phyloP scores from a whole-genome alignment of 2,888 invertebrate genomes.

The Daptonema setosum region DNA sequence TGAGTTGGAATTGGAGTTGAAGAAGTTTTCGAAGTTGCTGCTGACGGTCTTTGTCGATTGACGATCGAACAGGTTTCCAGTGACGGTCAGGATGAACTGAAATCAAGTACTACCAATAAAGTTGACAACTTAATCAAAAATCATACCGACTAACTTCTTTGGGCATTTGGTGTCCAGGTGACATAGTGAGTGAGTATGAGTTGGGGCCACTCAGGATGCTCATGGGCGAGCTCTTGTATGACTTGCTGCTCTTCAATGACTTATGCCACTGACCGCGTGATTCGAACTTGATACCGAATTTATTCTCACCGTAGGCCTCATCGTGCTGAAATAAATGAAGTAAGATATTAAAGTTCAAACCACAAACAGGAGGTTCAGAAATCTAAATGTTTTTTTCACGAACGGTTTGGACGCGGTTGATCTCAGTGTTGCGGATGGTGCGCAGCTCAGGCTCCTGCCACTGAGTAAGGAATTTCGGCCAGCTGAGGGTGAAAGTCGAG shows the following conservation, averaged over 20 bases:
- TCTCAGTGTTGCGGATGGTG: slow-evolving; percentile 12
- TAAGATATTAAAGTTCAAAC: background rate
- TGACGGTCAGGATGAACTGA: slow-evolving; percentile 5
- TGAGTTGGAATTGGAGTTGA: background rate
- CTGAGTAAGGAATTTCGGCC: slow-evolving; percentile 11
- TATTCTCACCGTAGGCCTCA: slow-evolving; percentile 8
- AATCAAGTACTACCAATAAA: background rate
- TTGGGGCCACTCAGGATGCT: slow-evolving; percentile 8
- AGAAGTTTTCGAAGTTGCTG: background rate
- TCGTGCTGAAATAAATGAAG: slow-evolving; percentile 5
- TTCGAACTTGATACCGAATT: slow-evolving; percentile 10
- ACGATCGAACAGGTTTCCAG: slow-evolving; percentile 4
- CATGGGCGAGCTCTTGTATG: background rate
- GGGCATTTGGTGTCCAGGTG: slow-evolving; percentile 3
- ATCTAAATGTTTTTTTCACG: slow-evolving; percentile 4
- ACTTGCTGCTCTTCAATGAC: background rate
- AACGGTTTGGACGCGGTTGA: slow-evolving; percentile 8
- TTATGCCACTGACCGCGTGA: slow-evolving; percentile 4
- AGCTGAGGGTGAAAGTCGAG: slow-evolving; percentile 13
- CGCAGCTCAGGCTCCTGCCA: slow-evolving; percentile 15
- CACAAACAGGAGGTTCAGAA: background rate
- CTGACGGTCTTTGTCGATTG: background rate
- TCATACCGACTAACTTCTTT: slow-evolving; percentile 1
- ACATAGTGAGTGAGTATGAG: slow-evolving; percentile 2
- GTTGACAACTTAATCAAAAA: background rate